Conservation (phyloP, 2,113 vertebrate species). For the Rynchops niger region DNA sequence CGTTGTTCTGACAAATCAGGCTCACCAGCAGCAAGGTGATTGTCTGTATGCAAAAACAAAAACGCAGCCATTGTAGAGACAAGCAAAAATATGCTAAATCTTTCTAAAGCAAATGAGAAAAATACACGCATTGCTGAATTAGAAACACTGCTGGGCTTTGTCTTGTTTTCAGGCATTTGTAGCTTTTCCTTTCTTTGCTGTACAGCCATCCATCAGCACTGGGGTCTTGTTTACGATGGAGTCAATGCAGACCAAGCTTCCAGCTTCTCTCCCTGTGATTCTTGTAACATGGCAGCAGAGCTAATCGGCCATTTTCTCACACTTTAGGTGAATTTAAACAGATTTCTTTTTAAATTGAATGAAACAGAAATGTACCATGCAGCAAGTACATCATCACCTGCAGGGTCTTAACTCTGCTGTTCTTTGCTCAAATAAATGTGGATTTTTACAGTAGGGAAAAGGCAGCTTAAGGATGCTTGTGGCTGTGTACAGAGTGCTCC, state of each 20-base stretch:
- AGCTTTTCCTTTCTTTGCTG: background rate
- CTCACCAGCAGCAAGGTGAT: background rate
- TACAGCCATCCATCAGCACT: background rate
- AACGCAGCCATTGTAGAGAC: background rate
- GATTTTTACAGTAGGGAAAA: background rate
- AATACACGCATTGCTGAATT: background rate
- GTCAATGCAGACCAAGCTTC: background rate
- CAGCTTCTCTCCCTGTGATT: background rate
- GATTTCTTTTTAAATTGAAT: background rate
- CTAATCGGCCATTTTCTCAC: background rate
- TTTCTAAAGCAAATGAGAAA: background rate
- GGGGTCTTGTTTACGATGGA: background rate
- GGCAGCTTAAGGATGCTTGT: background rate
- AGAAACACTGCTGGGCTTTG: background rate
- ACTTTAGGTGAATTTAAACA: background rate
- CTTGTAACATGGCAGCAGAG: background rate
- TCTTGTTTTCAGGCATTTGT: background rate
- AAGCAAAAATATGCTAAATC: background rate
- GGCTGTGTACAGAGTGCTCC: background rate
- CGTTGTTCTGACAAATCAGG: background rate
- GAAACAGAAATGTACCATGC: background rate
- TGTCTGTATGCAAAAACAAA: background rate
- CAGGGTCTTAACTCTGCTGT: background rate
- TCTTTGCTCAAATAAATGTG: background rate
- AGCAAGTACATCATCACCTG: background rate